Conservation (phyloP, 2,113 vertebrate genomes). For the Stegastes partitus region DNA sequence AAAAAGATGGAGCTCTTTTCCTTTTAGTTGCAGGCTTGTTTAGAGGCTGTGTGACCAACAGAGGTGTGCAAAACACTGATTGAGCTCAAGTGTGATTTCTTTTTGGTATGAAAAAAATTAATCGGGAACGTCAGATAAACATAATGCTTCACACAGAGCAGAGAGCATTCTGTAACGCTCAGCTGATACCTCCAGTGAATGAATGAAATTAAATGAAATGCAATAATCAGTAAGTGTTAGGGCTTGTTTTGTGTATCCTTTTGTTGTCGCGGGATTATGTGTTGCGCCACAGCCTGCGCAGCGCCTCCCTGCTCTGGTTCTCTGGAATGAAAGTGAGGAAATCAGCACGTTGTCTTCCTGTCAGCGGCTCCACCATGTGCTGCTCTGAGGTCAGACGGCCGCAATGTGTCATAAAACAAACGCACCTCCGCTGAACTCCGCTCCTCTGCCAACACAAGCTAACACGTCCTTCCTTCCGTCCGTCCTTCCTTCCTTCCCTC, state of each 20-base stretch:
- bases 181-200: neutral
- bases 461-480: neutral
- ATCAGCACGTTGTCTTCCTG: constrained; percentile 15
- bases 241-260: neutral
- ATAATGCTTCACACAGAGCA: neutral
- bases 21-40: neutral
- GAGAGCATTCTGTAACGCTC: neutral
- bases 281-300: neutral
- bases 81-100: neutral
- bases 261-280: neutral
- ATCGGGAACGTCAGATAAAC: neutral
- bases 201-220: constrained; percentile 15
- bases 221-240: neutral
- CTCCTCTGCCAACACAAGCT: neutral
- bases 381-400: constrained; percentile 33
- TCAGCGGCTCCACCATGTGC: constrained; percentile 10
- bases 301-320: neutral
- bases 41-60: neutral
- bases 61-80: neutral
- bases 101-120: neutral
- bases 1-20: neutral
- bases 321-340: constrained; percentile 49
- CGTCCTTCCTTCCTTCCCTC: neutral
- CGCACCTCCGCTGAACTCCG: constrained; percentile 24
- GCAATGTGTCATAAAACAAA: constrained; percentile 34